These are phyloP conservation scores for Drosophila aff. DNA, from an alignment of 1,140 invertebrate genomes.

Conservation along the genomic window DNA sequence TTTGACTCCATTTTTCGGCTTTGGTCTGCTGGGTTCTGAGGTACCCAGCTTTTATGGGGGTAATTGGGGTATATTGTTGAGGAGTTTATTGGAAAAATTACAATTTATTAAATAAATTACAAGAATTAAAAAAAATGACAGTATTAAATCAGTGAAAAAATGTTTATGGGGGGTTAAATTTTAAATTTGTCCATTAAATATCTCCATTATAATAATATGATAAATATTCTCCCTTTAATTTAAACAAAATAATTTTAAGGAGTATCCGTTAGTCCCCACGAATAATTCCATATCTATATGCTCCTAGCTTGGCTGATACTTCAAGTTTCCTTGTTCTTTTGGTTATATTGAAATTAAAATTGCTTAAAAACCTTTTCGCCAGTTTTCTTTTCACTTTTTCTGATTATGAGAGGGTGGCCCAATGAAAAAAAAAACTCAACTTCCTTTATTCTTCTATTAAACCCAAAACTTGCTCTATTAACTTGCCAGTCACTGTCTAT, in stretches of 20 bases:
- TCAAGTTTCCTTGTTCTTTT: slow-evolving; percentile 4
- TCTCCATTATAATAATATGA: too few species aligned
- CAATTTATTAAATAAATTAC: not conserved
- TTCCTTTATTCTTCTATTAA: slow-evolving; percentile 18
- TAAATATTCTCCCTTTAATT: too few species aligned
- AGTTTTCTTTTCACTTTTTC: not conserved
- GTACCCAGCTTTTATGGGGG: slow-evolving; percentile 4
- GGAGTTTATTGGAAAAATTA: not conserved
- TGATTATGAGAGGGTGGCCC: slow-evolving; percentile 3
- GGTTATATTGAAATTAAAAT: slow-evolving; percentile 73
- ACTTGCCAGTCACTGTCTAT: slow-evolving; percentile 18
- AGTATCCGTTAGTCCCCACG: not conserved
- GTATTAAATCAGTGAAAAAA: not conserved
- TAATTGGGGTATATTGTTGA: not conserved
- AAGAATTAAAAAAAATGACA: not conserved
- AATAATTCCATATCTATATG: not conserved
- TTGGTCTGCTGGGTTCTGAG: slow-evolving; percentile 2
- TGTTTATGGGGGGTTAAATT: not conserved
- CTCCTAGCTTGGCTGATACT: slow-evolving; percentile 13
- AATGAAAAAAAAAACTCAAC: not conserved
- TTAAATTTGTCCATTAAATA: too few species aligned
- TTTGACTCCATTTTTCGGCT: slow-evolving; percentile 48
- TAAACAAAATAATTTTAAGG: not conserved
- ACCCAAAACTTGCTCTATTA: slow-evolving; percentile 15
- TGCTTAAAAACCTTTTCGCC: slow-evolving; percentile 49